phyloP scores from a whole-genome alignment of 1,140 invertebrate genomes.

The Atopsyche davidsoni region DNA sequence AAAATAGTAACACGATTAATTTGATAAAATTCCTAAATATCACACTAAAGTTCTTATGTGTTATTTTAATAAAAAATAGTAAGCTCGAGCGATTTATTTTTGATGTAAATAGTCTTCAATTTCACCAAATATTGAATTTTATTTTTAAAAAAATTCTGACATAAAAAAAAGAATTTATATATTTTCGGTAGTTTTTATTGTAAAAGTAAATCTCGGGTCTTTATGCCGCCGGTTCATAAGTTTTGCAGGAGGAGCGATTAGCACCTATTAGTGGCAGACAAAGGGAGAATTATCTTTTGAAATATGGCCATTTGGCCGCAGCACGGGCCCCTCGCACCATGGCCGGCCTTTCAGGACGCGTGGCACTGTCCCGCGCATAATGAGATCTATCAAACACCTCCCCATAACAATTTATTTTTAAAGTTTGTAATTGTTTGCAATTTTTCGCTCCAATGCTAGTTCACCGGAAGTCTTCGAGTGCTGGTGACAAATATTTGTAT shows the following conservation, averaged over 20 bases:
- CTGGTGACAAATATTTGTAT: slow-evolving; percentile 1
- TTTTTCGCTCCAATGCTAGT: too few relatives aligned
- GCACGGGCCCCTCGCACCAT: too few relatives aligned
- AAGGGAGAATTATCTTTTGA: slow-evolving; percentile 23
- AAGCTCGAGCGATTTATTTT: too few relatives aligned
- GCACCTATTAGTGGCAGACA: slow-evolving; percentile 13
- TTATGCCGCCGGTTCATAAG: slow-evolving; percentile 11
- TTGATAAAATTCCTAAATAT: too few relatives aligned
- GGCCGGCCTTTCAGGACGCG: too few relatives aligned
- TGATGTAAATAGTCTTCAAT: too few relatives aligned
- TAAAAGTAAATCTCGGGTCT: too few relatives aligned
- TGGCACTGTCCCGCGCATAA: slow-evolving; percentile 12
- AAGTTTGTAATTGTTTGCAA: background rate
- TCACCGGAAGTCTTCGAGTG: slow-evolving; percentile 5
- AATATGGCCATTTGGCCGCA: slow-evolving; percentile 8
- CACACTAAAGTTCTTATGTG: too few relatives aligned
- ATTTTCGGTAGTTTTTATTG: background rate
- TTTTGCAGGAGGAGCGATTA: slow-evolving; percentile 12
- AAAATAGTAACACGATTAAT: too few relatives aligned
- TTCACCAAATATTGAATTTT: background rate
- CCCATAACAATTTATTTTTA: slow-evolving; percentile 13
- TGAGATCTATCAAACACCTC: slow-evolving; percentile 28
- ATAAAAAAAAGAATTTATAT: background rate
- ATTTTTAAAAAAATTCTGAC: background rate
- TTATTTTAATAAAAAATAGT: too few relatives aligned